phyloP scores from a whole-genome alignment of 2,888 invertebrate species.

The Drepana falcataria region DNA sequence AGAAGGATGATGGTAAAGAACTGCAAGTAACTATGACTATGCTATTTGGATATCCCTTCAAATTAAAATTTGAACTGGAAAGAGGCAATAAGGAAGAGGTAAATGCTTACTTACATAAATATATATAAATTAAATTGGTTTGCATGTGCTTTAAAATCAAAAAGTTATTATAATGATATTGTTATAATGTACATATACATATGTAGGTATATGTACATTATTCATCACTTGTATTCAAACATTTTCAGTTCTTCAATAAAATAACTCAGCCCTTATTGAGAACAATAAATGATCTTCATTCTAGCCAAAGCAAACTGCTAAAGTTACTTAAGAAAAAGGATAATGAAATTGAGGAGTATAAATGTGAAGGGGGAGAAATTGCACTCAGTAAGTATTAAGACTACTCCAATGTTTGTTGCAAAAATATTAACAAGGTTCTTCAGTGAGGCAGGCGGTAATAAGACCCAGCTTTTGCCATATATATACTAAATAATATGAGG shows the following conservation, averaged over 20 bases:
- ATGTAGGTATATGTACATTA: too few species aligned
- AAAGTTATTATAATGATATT: too few species aligned
- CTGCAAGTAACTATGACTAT: conserved; percentile 32
- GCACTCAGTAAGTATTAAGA: conserved; percentile 52
- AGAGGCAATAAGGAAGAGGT: conserved; percentile 49
- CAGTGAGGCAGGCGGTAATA: too few species aligned
- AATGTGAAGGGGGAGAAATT: conserved; percentile 65
- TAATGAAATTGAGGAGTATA: conserved; percentile 74
- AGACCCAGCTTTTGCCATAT: too few species aligned
- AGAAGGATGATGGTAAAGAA: conserved; percentile 18
- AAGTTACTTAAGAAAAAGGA: conserved; percentile 71
- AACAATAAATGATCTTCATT: conserved; percentile 61
- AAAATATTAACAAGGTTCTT: too few species aligned
- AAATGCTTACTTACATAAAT: conserved; percentile 15
- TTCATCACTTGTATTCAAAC: too few species aligned
- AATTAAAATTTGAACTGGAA: conserved; percentile 32
- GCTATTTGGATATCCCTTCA: conserved; percentile 38
- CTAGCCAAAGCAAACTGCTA: conserved; percentile 59
- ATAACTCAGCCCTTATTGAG: conserved; percentile 50
- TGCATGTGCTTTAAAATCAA: too few species aligned
- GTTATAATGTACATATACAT: too few species aligned
- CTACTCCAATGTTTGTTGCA: not conserved
- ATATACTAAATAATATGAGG: too few species aligned
- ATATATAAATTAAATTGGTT: too few species aligned
- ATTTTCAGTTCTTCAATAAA: conserved; percentile 50